These are phyloP conservation scores for Tokudaia muenninki DNA, from an alignment of 2,797 vertebrate species.

Conservation along the genomic window DNA sequence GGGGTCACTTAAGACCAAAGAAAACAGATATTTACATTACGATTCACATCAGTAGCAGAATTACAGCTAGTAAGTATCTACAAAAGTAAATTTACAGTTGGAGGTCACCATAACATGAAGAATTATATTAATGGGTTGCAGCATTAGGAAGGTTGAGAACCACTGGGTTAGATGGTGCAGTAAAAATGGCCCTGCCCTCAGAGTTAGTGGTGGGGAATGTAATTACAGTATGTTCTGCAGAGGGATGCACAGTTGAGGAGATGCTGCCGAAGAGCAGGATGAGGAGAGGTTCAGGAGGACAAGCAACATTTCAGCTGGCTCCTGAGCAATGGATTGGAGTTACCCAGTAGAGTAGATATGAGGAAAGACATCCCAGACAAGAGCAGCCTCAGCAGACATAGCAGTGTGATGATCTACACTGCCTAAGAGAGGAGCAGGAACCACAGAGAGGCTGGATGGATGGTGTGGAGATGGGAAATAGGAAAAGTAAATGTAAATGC, in stretches of 20 bases:
- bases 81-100: not conserved
- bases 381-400: not conserved
- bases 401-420: not conserved
- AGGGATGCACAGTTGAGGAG: not conserved
- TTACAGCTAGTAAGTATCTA: not conserved
- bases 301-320: not conserved
- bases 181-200: conserved; percentile 6
- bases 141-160: not conserved
- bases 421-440: not conserved
- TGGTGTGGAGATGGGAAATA: not conserved
- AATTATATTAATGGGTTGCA: not conserved
- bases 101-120: not conserved
- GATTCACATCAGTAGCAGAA: not conserved
- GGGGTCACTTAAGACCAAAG: not conserved
- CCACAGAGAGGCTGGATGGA: not conserved
- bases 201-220: not conserved
- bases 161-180: not conserved
- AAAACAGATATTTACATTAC: not conserved
- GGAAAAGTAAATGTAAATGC: not conserved
- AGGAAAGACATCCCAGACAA: not conserved
- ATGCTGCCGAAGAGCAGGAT: not conserved
- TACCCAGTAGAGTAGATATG: not conserved
- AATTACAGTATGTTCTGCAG: not conserved
- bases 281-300: not conserved
- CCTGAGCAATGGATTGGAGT: not conserved